Evolutionary conservation across 2,888 invertebrate species (phyloP), one percentile per base, ranked within the genome.

Genomic region (Ormyrus labotus): DNA sequence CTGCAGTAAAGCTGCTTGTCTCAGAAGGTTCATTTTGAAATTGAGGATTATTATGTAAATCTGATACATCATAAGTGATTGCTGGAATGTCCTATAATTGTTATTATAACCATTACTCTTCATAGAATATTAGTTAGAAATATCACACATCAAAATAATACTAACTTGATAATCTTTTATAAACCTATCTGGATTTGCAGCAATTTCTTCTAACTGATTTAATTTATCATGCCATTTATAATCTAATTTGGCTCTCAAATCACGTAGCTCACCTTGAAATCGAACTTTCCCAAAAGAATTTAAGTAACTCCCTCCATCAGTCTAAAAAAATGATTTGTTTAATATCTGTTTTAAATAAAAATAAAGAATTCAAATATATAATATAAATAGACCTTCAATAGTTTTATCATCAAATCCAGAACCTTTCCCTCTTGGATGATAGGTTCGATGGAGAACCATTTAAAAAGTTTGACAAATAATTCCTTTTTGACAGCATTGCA

Each of bases 361-460:
- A 51, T 63, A 10, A 5, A 34, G 34, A 34, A 34, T 34, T 34
- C 34, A 34, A 34, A 34, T 34, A 34, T 34, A 34, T 58, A 45
- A 60, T 9, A 70, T 68, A 80, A 64, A 79, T 80, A 86, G 91
- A 94, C 94, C 91, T 93, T 92, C 53, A 94, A 87, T 73, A 93
- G 91, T 76, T 89, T 89, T 70, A 92, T 89, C 65, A 95, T 91
- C 78, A 95, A 91, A 74, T 92, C 89, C 58, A 95, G 90, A 76
- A 93, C 94, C 87, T 93, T 92, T 80, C 91, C 91, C 86, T 94
- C 93, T 77, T 93, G 89, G 0, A 92, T 90, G 57, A 92, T 91
- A 67, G 92, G 89, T 58, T 93, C 91, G 76, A 91, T 92, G 68
- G 92, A 88, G 87, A 95, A 94, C 95, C 95, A 95, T 70, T 92